phyloP scores from a whole-genome alignment of 2,888 invertebrate genomes.

The Heliconius charithonia region DNA sequence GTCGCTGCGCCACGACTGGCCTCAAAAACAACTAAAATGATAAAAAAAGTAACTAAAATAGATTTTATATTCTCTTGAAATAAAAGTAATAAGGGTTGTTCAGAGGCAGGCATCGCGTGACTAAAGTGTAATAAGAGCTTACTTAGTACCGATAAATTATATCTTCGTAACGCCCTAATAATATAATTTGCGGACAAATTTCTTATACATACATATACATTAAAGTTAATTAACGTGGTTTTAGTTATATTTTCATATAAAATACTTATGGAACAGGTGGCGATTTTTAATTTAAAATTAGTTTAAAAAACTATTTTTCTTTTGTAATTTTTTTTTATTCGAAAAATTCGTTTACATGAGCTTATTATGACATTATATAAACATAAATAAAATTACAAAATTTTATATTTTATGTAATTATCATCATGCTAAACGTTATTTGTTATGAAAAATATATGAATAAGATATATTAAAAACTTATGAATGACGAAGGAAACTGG shows the following conservation, averaged over 20 bases:
- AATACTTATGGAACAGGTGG: neutral
- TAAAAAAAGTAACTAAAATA: no score
- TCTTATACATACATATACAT: neutral
- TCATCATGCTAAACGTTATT: no score
- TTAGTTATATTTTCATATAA: neutral
- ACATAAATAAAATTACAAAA: no score
- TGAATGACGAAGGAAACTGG: no score
- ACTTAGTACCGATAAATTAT: slow-evolving; percentile 39
- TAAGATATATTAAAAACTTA: no score
- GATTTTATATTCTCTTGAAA: neutral
- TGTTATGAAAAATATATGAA: no score
- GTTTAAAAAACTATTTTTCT: neutral
- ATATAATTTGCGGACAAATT: slow-evolving; percentile 29
- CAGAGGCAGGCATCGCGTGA: slow-evolving; percentile 40
- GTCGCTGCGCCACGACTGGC: no score
- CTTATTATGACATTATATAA: no score
- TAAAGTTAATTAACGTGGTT: neutral
- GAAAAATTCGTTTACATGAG: no score
- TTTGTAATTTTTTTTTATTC: no score
- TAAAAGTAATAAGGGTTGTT: slow-evolving; percentile 22
- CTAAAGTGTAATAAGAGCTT: slow-evolving; percentile 37
- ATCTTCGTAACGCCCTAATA: slow-evolving; percentile 34
- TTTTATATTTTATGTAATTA: no score
- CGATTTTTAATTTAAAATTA: neutral
- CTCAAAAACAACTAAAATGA: no score